Evolutionary conservation across 1,140 invertebrate genomes (phyloP).

Genomic region (Nephila pilipes): DNA sequence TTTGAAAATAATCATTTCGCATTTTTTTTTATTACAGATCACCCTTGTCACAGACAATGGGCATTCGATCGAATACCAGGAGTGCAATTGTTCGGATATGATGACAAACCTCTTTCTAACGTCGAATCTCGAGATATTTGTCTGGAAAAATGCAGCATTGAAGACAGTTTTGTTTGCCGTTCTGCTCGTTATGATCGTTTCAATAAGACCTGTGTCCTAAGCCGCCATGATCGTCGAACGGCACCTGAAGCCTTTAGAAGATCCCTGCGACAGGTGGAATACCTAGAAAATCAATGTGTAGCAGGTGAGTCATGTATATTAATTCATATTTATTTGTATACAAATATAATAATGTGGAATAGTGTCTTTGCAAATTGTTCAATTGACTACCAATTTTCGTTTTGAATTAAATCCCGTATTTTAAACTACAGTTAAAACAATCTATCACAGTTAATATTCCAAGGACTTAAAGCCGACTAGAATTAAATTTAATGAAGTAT

Average conservation of each 20-base stretch:
- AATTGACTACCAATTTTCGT: too few relatives aligned
- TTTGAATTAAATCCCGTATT: too few relatives aligned
- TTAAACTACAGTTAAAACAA: too few relatives aligned
- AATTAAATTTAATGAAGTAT: too few relatives aligned
- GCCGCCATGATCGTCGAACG: conserved; percentile 74
- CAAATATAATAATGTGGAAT: neutral
- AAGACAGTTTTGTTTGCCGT: conserved; percentile 76
- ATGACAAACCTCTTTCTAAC: conserved; percentile 67
- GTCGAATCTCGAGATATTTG: conserved; percentile 71
- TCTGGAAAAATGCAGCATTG: conserved; percentile 66
- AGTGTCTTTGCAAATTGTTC: too few relatives aligned
- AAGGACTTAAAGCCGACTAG: too few relatives aligned
- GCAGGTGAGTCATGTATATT: conserved; percentile 59
- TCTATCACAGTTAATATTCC: too few relatives aligned
- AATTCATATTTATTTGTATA: neutral
- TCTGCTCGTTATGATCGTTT: conserved; percentile 69
- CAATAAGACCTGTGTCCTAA: conserved; percentile 70
- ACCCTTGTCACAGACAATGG: conserved; percentile 70
- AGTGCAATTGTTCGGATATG: conserved; percentile 71
- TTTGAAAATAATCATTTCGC: too few relatives aligned
- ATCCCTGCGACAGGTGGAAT: conserved; percentile 56
- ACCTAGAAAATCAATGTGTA: conserved; percentile 77
- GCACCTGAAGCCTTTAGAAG: conserved; percentile 76
- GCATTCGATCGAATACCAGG: conserved; percentile 75
- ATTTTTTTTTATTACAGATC: conserved; percentile 44